A percentile compares a stretch with the other conserved stretches of the same genome.
phyloP scores from a whole-genome alignment of 2,113 vertebrate genomes.

The Junco hyemalis region DNA sequence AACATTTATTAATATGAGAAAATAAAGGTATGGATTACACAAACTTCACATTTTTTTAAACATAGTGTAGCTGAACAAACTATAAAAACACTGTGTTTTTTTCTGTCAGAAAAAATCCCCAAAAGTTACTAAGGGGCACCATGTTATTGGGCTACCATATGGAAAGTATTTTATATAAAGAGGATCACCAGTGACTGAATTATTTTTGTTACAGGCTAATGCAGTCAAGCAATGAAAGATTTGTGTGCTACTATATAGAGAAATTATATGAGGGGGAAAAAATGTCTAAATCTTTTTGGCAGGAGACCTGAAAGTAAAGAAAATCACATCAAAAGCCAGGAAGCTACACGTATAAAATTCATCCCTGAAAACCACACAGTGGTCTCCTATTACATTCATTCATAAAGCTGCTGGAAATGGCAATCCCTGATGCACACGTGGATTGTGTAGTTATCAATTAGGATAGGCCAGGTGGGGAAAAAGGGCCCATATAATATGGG shows the following conservation, averaged over 20 bases:
- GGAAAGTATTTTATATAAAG: constrained; percentile 19
- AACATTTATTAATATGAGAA: background rate
- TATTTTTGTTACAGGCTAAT: constrained; percentile 43
- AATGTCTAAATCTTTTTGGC: constrained; percentile 7
- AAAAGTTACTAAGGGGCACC: background rate
- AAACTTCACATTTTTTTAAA: background rate
- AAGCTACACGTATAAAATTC: constrained; percentile 26
- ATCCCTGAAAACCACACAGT: background rate
- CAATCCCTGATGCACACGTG: background rate
- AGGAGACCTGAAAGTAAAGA: background rate
- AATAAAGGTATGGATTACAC: background rate
- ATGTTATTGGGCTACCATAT: constrained; percentile 23
- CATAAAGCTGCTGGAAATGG: constrained; percentile 21
- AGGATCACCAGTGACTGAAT: background rate
- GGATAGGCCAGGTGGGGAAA: background rate
- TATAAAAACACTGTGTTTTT: background rate
- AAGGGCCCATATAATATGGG: background rate
- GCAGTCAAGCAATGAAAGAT: background rate
- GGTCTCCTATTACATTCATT: constrained; percentile 10
- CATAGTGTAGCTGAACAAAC: background rate
- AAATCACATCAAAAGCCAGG: constrained; percentile 20
- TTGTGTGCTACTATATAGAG: background rate
- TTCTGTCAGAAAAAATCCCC: background rate
- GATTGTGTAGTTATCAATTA: background rate
- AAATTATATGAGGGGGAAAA: background rate